Percentiles rank a stretch among this genome's conserved stretches.
These are phyloP conservation scores for Lasaia peninsularis DNA, from an alignment of 1,140 invertebrate genomes.

Conservation along the genomic window DNA sequence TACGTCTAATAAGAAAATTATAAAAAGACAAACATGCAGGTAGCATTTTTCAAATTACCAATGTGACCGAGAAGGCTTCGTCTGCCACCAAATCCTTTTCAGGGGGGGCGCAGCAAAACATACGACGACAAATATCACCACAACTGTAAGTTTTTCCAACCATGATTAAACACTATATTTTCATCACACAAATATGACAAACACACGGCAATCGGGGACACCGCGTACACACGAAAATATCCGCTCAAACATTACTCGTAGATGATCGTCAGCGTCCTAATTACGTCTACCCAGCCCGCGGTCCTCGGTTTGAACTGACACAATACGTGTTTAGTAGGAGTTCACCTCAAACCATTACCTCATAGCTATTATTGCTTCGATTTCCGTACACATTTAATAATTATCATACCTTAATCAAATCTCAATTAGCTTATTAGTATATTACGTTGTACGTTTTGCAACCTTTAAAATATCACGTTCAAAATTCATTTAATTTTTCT, in stretches of 20 bases:
- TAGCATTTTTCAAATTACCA: background rate
- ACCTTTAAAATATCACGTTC: too few species aligned
- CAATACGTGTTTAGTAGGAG: too few species aligned
- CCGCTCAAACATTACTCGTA: constrained; percentile 28
- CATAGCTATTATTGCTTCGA: background rate
- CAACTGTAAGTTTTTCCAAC: constrained; percentile 13
- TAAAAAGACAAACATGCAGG: background rate
- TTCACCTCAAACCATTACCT: constrained; percentile 4
- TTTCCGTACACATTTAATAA: background rate
- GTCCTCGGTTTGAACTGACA: constrained; percentile 7
- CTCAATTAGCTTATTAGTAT: too few species aligned
- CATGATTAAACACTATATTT: constrained; percentile 18
- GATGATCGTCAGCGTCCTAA: constrained; percentile 21
- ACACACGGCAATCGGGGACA: constrained; percentile 17
- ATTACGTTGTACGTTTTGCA: too few species aligned
- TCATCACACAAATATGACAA: background rate
- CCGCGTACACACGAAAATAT: constrained; percentile 42
- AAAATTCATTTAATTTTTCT: too few species aligned
- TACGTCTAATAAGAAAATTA: background rate
- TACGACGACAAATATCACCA: constrained; percentile 3
- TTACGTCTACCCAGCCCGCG: constrained; percentile 25
- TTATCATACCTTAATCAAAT: background rate
- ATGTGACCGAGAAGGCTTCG: background rate
- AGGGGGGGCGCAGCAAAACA: background rate
- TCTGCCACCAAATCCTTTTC: background rate